phyloP scores from a whole-genome alignment of 2,113 vertebrate species.

The Callipepla squamata region DNA sequence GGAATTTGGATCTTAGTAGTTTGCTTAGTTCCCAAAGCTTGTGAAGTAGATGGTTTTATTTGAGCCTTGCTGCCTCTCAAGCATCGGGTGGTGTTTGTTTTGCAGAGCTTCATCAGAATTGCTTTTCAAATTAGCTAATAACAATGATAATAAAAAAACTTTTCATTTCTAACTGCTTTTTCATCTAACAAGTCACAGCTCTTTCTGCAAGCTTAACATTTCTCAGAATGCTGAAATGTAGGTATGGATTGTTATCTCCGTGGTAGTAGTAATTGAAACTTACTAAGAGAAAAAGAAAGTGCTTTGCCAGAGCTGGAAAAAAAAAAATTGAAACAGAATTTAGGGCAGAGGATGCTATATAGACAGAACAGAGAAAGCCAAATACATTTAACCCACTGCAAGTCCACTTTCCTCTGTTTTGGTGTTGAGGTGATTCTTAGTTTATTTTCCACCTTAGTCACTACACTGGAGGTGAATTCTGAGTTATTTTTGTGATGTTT shows the following conservation, averaged over 20 bases:
- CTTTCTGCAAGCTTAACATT: background rate
- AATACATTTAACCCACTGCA: background rate
- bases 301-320: background rate
- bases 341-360: background rate
- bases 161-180: slow-evolving; percentile 2
- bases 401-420: background rate
- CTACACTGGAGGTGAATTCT: background rate
- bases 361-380: background rate
- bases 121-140: background rate
- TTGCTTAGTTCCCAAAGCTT: background rate
- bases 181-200: background rate
- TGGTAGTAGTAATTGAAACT: background rate
- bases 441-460: background rate
- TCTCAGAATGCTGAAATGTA: background rate
- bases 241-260: background rate
- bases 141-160: background rate
- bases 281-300: background rate
- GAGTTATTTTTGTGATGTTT: background rate
- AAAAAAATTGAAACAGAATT: background rate
- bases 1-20: background rate
- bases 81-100: background rate
- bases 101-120: background rate
- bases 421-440: background rate
- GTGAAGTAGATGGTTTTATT: background rate
- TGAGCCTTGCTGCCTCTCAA: background rate